phyloP scores from a whole-genome alignment of 2,797 vertebrate species.

The Falco concolor region DNA sequence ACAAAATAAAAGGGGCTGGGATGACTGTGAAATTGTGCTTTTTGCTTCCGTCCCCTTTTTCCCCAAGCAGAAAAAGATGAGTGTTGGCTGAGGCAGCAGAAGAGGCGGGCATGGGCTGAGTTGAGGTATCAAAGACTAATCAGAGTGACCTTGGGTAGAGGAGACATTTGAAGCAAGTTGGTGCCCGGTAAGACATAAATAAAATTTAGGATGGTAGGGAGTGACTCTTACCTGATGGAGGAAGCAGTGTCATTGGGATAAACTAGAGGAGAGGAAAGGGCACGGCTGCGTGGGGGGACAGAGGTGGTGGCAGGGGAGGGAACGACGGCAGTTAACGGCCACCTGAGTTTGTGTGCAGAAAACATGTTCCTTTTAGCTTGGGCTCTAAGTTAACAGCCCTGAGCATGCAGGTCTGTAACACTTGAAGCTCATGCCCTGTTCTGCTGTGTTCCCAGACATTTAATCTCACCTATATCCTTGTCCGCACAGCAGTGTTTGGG shows the following conservation, averaged over 20 bases:
- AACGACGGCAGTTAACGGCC: not conserved
- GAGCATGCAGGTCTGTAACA: not conserved
- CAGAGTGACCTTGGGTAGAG: not conserved
- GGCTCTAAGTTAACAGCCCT: not conserved
- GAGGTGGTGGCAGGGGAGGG: not conserved
- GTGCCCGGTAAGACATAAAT: not conserved
- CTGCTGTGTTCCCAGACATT: not conserved
- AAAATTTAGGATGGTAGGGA: not conserved
- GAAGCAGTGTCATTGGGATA: not conserved
- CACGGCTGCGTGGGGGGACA: not conserved
- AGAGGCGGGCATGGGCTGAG: not conserved
- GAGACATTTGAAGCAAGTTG: not conserved
- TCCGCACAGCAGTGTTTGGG: not conserved
- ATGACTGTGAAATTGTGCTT: not conserved
- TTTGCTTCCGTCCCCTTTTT: not conserved
- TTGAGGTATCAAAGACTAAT: not conserved
- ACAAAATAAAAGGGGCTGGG: not conserved
- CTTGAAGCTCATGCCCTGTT: not conserved
- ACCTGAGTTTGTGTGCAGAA: not conserved
- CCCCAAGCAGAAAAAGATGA: not conserved
- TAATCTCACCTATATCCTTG: not conserved
- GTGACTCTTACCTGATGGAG: not conserved
- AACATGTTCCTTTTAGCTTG: not conserved
- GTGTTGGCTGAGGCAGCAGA: not conserved
- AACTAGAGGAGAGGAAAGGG: not conserved